A percentile compares a stretch with the other conserved stretches of the same genome.
Evolutionary conservation across 2,797 vertebrate species (phyloP).

Genomic region (Mormyrus proboscirostris): DNA sequence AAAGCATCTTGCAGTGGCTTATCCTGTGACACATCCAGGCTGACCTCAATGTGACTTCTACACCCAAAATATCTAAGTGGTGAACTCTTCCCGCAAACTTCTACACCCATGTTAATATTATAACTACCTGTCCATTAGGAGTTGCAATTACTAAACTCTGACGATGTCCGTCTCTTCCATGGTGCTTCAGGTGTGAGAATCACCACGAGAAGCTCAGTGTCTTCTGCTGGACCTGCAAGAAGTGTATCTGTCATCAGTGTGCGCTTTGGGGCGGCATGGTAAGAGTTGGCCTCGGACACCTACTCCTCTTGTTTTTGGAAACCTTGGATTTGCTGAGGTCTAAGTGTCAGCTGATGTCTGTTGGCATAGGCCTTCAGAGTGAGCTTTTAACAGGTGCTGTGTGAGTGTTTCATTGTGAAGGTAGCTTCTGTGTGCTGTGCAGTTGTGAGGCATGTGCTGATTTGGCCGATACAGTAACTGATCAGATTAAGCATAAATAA

Average conservation of each 20-base stretch:
- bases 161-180: not conserved
- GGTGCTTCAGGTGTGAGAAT: constrained; percentile 80
- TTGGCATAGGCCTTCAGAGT: not conserved
- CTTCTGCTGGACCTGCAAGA: constrained; percentile 99
- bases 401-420: not conserved
- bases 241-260: constrained; percentile 98
- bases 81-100: not conserved
- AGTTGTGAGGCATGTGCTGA: not conserved
- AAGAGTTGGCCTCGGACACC: constrained; percentile 31
- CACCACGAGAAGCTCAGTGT: constrained; percentile 98
- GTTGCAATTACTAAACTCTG: not conserved
- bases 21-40: not conserved
- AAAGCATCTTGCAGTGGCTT: not conserved
- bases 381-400: not conserved
- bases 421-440: not conserved
- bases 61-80: not conserved
- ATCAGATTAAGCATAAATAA: not conserved
- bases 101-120: not conserved
- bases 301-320: not conserved
- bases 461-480: not conserved
- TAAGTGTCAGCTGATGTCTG: not conserved
- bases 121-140: not conserved
- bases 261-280: constrained; percentile 99
- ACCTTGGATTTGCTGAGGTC: not conserved
- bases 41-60: not conserved